These are phyloP conservation scores for Triplophysa siluroides DNA, from an alignment of 2,113 vertebrate species.

Conservation along the genomic window DNA sequence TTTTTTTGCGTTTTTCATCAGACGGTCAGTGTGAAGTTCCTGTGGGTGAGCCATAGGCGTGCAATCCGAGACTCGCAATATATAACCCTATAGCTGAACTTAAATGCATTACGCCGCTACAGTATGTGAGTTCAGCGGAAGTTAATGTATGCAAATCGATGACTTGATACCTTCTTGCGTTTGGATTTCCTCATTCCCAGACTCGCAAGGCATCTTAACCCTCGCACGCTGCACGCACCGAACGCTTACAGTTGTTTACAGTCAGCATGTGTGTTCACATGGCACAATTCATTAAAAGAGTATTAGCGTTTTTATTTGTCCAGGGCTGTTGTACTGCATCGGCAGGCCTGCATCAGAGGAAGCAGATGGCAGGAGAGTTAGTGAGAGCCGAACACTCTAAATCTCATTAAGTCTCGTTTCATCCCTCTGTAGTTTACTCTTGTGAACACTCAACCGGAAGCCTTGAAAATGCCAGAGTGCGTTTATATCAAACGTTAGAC, in stretches of 20 bases:
- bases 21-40: constrained; percentile 12
- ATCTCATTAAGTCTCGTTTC: constrained; percentile 43
- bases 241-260: constrained; percentile 12
- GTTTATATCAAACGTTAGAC: constrained; percentile 38
- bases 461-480: constrained; percentile 31
- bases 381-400: constrained; percentile 32
- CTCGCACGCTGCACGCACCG: neutral
- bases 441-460: constrained; percentile 34
- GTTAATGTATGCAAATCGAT: neutral
- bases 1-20: neutral
- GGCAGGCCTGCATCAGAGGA: constrained; percentile 31
- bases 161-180: constrained; percentile 3
- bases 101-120: neutral
- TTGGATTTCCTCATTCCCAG: neutral
- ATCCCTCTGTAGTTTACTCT: constrained; percentile 40
- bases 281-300: constrained; percentile 41
- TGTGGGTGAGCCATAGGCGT: neutral
- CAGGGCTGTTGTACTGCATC: constrained; percentile 16
- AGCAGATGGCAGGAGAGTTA: constrained; percentile 40
- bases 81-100: constrained; percentile 10
- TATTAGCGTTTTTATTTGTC: constrained; percentile 37
- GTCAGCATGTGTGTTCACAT: constrained; percentile 21
- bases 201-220: neutral
- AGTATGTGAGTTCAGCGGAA: neutral
- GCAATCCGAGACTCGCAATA: neutral